Evolutionary conservation across 2,797 vertebrate genomes (phyloP).

Genomic region (Eremophila alpestris): DNA sequence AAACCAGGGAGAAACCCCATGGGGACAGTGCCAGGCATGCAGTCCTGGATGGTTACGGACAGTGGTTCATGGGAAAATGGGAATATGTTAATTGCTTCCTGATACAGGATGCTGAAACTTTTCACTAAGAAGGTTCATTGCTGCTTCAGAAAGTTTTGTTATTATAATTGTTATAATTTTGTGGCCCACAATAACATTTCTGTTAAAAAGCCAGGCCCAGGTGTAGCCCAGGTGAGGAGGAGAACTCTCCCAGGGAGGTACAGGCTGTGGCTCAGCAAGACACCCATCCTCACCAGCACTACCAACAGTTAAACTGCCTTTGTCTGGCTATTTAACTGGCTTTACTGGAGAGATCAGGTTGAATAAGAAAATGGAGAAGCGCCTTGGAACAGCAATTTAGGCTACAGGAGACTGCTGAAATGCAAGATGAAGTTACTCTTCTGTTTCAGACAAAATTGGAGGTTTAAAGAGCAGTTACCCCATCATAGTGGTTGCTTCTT

Average conservation of each 20-base stretch:
- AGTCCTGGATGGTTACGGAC: neutral
- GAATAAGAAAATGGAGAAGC: neutral
- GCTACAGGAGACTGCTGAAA: neutral
- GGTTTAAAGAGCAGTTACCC: slow-evolving; percentile 20
- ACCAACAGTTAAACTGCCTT: neutral
- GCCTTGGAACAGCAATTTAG: neutral
- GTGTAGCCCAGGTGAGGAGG: neutral
- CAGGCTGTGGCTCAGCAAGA: neutral
- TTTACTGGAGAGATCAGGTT: neutral
- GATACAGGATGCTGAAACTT: neutral
- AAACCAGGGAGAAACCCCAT: neutral
- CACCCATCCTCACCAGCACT: neutral
- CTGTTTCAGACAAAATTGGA: neutral
- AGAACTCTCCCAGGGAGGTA: neutral
- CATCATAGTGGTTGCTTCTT: neutral
- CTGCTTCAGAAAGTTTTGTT: neutral
- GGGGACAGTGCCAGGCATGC: neutral
- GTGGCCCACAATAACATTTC: neutral
- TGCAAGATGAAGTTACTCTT: neutral
- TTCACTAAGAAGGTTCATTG: neutral
- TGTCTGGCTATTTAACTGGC: neutral
- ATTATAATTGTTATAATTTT: neutral
- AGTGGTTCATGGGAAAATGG: neutral
- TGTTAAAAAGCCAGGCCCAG: neutral
- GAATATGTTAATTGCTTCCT: neutral